A percentile compares a stretch with the other conserved stretches of the same genome.
Conservation (phyloP, 2,888 invertebrate species). For the Mimas tiliae region DNA sequence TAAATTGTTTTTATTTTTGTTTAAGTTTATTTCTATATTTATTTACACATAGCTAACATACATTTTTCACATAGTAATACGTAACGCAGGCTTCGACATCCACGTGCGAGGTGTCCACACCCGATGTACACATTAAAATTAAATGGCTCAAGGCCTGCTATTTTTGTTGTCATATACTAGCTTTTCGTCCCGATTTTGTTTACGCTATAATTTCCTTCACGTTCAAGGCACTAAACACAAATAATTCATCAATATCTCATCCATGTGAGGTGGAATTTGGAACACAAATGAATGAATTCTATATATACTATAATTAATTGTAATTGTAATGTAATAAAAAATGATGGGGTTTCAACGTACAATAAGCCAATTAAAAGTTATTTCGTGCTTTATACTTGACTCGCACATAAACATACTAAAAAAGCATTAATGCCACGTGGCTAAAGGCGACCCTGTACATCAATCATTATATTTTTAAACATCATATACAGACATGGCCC, state of each 20-base stretch:
- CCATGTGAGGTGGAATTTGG: background rate
- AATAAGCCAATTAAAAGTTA: no score
- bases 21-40: background rate
- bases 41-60: background rate
- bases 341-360: no score
- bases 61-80: background rate
- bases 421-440: no score
- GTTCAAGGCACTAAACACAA: background rate
- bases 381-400: no score
- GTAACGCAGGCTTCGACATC: background rate
- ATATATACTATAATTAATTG: background rate
- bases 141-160: slow-evolving; percentile 78
- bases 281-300: background rate
- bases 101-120: slow-evolving; percentile 55
- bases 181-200: slow-evolving; percentile 44
- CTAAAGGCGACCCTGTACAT: no score
- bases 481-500: no score
- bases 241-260: background rate
- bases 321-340: no score
- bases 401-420: no score
- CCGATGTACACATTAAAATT: slow-evolving; percentile 74
- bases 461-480: background rate
- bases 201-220: slow-evolving; percentile 7
- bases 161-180: slow-evolving; percentile 67
- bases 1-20: background rate